Evolutionary conservation across 2,888 invertebrate genomes (phyloP).

Genomic region (Leptopilina syphax): DNA sequence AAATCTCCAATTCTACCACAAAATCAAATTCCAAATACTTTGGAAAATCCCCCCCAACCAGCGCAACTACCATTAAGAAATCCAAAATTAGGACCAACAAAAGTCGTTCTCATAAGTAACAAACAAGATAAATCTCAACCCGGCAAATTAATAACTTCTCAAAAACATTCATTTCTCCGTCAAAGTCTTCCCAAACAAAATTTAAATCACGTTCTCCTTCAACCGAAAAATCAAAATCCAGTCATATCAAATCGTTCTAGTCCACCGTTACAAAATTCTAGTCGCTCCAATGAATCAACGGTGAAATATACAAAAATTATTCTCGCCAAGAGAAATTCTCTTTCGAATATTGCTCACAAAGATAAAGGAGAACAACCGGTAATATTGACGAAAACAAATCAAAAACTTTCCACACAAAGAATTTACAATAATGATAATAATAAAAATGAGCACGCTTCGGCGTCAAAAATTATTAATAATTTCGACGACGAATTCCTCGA

Average conservation of each 20-base stretch:
- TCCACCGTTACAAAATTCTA: constrained; percentile 55
- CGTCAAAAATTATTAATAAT: constrained; percentile 48
- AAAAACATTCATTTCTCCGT: constrained; percentile 57
- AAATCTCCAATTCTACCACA: constrained; percentile 61
- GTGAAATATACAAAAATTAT: constrained; percentile 79
- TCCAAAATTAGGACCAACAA: constrained; percentile 64
- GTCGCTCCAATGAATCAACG: constrained; percentile 60
- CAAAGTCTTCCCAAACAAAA: constrained; percentile 42
- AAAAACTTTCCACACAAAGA: constrained; percentile 53
- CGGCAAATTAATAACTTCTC: constrained; percentile 54
- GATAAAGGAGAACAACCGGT: constrained; percentile 66
- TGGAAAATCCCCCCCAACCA: constrained; percentile 26
- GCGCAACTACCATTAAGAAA: background rate
- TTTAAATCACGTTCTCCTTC: constrained; percentile 56
- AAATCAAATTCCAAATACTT: constrained; percentile 42
- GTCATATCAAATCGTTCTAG: constrained; percentile 42
- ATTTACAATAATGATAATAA: constrained; percentile 56
- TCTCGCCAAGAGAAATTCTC: constrained; percentile 75
- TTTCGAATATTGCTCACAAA: constrained; percentile 53
- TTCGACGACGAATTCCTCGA: constrained; percentile 59
- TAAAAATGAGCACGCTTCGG: constrained; percentile 59
- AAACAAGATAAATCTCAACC: constrained; percentile 67
- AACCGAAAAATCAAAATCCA: constrained; percentile 37
- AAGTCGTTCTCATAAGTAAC: constrained; percentile 71
- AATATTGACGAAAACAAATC: constrained; percentile 64